phyloP scores from a whole-genome alignment of 2,888 invertebrate genomes.

The Aleiodes testaceus region DNA sequence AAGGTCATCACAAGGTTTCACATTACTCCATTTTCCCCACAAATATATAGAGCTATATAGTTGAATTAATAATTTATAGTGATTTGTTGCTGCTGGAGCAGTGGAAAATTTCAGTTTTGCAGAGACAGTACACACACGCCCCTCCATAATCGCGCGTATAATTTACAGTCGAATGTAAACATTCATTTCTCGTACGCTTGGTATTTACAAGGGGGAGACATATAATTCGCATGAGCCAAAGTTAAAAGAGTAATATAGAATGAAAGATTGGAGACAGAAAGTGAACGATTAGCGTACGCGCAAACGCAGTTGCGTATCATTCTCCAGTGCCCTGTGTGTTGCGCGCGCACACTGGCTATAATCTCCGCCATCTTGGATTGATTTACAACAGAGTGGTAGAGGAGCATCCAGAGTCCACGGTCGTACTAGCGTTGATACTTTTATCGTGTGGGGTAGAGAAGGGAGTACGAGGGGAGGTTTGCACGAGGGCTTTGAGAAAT shows the following conservation, averaged over 20 bases:
- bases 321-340: conserved; percentile 8
- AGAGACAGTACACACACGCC: conserved; percentile 1
- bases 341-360: conserved; percentile 49
- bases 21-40: too few relatives aligned
- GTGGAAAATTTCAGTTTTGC: conserved; percentile 44
- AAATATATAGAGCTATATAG: conserved; percentile 10
- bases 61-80: conserved; percentile 65
- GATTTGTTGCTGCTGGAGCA: conserved; percentile 48
- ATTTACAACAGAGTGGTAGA: conserved; percentile 60
- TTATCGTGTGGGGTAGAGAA: conserved; percentile 52
- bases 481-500: conserved; percentile 55
- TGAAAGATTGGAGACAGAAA: conserved; percentile 37
- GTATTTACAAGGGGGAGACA: conserved; percentile 57
- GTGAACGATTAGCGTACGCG: conserved; percentile 59
- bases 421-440: conserved; percentile 54
- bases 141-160: conserved; percentile 56
- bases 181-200: conserved; percentile 58
- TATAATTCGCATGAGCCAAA: conserved; percentile 57
- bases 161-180: conserved; percentile 66
- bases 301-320: conserved; percentile 36
- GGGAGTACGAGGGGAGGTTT: background rate
- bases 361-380: conserved; percentile 65
- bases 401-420: conserved; percentile 25
- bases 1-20: too few relatives aligned
- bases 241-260: background rate